These are phyloP conservation scores for Himalopsyche japonica DNA, from an alignment of 2,888 invertebrate genomes.

Conservation along the genomic window DNA sequence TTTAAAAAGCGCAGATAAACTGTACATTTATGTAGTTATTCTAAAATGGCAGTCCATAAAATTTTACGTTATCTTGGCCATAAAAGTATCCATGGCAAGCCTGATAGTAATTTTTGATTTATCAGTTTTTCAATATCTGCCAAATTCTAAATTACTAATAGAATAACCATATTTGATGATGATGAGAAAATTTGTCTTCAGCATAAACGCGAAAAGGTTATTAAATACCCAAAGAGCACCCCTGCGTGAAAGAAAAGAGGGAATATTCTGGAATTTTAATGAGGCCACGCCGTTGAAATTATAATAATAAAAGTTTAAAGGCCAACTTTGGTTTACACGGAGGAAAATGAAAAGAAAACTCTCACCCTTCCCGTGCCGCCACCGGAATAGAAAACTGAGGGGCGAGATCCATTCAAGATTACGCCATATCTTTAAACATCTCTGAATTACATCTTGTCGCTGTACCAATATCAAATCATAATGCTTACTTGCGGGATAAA, in stretches of 20 bases:
- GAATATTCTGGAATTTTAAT: constrained; percentile 27
- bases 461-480: not conserved
- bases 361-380: not conserved
- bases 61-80: no score
- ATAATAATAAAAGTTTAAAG: constrained; percentile 33
- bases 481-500: not conserved
- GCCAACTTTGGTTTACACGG: constrained; percentile 27
- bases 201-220: not conserved
- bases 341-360: constrained; percentile 30
- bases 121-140: no score
- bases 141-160: no score
- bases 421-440: constrained; percentile 19
- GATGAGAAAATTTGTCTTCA: no score
- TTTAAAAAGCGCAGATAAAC: no score
- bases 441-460: constrained; percentile 26
- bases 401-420: constrained; percentile 20
- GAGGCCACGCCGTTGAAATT: constrained; percentile 31
- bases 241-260: not conserved
- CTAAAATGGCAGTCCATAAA: no score
- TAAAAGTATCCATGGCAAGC: no score
- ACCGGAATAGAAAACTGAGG: constrained; percentile 2
- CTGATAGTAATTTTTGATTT: no score
- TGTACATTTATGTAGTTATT: no score
- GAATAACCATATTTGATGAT: no score
- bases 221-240: not conserved